These are phyloP conservation scores for Hippoglossus stenolepis DNA, from an alignment of 2,113 vertebrate species.

Conservation along the genomic window DNA sequence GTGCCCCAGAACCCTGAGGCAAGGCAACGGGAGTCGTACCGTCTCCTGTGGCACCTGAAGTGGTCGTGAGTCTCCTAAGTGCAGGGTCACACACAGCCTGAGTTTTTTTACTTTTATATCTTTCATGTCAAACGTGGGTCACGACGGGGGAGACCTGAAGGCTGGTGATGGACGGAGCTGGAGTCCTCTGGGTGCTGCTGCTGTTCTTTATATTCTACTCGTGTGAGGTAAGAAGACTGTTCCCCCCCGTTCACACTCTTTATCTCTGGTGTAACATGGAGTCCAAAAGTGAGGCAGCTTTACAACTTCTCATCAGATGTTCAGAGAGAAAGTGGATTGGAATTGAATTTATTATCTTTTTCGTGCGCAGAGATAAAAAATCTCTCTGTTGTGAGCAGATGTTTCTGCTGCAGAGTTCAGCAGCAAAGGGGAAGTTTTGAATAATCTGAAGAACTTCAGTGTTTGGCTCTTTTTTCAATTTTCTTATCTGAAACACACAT, in stretches of 20 bases:
- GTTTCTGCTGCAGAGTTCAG: neutral
- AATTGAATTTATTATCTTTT: neutral
- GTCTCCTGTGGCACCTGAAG: neutral
- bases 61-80: neutral
- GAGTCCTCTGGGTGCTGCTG: constrained; percentile 43
- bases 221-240: constrained; percentile 52
- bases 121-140: constrained; percentile 17
- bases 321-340: neutral
- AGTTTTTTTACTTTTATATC: neutral
- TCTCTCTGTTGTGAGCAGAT: neutral
- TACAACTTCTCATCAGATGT: neutral
- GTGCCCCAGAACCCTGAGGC: constrained; percentile 4
- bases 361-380: neutral
- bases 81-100: constrained; percentile 1
- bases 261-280: neutral
- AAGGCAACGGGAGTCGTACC: neutral
- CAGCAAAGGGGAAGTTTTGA: neutral
- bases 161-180: constrained; percentile 40
- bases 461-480: neutral
- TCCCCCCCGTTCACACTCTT: neutral
- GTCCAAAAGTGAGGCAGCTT: neutral
- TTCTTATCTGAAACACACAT: neutral
- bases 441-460: neutral
- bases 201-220: constrained; percentile 24
- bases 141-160: constrained; percentile 7